Conservation (phyloP, 2,113 vertebrate genomes). For the Notechis scutatus region DNA sequence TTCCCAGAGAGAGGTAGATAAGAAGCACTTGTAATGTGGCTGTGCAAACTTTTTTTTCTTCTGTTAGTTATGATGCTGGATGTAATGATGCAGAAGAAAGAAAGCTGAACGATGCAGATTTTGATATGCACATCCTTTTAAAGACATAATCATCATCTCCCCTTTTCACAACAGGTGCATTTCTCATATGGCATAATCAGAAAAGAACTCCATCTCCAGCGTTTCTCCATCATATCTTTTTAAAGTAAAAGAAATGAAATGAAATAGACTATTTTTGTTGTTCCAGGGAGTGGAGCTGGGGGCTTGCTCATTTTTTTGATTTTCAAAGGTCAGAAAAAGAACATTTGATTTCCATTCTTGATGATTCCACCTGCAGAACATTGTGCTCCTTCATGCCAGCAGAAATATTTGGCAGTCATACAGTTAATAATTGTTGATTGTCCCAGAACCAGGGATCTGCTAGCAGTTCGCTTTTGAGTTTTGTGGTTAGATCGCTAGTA, state of each 20-base stretch:
- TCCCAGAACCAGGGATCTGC: no score
- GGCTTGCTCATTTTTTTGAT: background rate
- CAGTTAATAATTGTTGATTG: background rate
- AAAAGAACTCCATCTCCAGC: background rate
- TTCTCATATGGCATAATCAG: background rate
- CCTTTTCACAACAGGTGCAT: background rate
- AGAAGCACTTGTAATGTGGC: background rate
- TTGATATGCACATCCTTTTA: background rate
- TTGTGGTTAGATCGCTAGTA: no score
- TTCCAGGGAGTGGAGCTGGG: background rate
- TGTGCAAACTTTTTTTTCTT: slow-evolving; percentile 23
- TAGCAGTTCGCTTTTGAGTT: no score
- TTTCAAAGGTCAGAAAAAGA: slow-evolving; percentile 17
- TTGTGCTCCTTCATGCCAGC: slow-evolving; percentile 15
- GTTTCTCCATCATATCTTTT: background rate
- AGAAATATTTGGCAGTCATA: slow-evolving; percentile 32
- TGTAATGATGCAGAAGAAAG: background rate
- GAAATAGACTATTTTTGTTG: background rate
- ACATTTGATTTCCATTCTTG: background rate
- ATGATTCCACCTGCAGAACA: slow-evolving; percentile 42
- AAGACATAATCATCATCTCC: background rate
- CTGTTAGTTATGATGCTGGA: background rate
- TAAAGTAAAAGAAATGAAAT: background rate
- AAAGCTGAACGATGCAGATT: background rate
- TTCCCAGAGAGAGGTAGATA: slow-evolving; percentile 68